Conservation (phyloP, 2,888 invertebrate species). For the Lepidonotus clava region DNA sequence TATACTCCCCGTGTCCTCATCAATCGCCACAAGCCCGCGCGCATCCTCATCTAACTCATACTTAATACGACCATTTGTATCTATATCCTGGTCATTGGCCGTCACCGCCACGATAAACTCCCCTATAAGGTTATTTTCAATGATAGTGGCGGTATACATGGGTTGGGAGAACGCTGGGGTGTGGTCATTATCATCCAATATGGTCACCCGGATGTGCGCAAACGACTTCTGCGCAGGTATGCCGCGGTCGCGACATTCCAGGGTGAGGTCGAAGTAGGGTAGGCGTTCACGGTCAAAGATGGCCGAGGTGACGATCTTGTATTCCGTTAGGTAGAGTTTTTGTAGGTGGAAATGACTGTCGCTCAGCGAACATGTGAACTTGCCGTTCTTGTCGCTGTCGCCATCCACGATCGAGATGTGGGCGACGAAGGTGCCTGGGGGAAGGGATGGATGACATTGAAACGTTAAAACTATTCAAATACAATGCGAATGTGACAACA, state of each 20-base stretch:
- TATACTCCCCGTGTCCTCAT: conserved; percentile 58
- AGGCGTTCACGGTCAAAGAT: conserved; percentile 61
- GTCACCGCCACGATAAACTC: conserved; percentile 58
- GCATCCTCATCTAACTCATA: conserved; percentile 66
- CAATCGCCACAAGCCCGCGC: conserved; percentile 43
- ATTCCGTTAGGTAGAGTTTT: conserved; percentile 56
- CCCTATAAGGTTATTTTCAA: conserved; percentile 59
- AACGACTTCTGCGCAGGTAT: conserved; percentile 55
- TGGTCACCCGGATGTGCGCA: conserved; percentile 49
- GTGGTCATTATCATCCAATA: conserved; percentile 64
- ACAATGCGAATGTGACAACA: too few relatives aligned
- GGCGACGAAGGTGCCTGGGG: conserved; percentile 66
- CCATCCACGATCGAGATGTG: conserved; percentile 62
- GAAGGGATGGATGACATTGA: too few relatives aligned
- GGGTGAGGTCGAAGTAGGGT: conserved; percentile 57
- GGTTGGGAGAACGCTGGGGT: conserved; percentile 59
- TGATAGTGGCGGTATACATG: conserved; percentile 57
- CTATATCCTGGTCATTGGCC: conserved; percentile 65
- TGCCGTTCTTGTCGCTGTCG: conserved; percentile 60
- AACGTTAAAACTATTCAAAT: too few relatives aligned
- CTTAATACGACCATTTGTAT: conserved; percentile 71
- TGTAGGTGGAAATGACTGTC: conserved; percentile 72
- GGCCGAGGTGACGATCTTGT: conserved; percentile 57
- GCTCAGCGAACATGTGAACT: conserved; percentile 65
- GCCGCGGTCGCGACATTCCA: conserved; percentile 61